Evolutionary conservation across 1,140 invertebrate genomes (phyloP), one percentile per base, ranked within the genome.

Genomic region (Sitodiplosis mosellana): DNA sequence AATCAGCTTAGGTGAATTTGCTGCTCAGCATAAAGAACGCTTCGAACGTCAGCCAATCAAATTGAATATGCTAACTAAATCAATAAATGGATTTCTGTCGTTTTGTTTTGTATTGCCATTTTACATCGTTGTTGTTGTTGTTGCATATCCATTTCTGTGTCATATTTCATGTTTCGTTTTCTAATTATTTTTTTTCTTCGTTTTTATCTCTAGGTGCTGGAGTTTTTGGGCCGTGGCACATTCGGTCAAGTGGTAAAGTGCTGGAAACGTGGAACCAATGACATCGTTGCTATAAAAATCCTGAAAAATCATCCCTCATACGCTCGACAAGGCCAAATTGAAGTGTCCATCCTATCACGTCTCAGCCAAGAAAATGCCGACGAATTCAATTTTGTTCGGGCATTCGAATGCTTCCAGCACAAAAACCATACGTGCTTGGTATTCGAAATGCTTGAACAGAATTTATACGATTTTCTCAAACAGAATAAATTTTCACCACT

Each of bases 161-260:
- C n/a, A 43, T 19, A n/a, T 44, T 21, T 10, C 11, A 12, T 21
- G 20, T 44, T 44, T 21, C 22, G 17, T 21, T 27, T 45, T 27
- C 20, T 33, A 45, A 17, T 45, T 45, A 14, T 38, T n/a, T 38
- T 38, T 38, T 2, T 17, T 38, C 12, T 38, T 38, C 12, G 5
- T 38, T 38, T 43, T 19, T 41, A n/a, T 34, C 48, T 50, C 58
- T 60, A 75, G 70, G 95, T 99, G 50, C 73, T 99, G 56, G 95
- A 99, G 69, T 99, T 99, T 70, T 75, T 99, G 52, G 95, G 95
- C 54, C 80, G 95, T 54, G 93, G 94, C 53, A 99, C 95, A 45
- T 99, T 99, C 72, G 95, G 95, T 51, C 94, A 98, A 77, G 94
- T 99, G 55, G 94, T 98, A 56, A 99, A 99, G 73, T 99, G 95